phyloP scores from a whole-genome alignment of 2,797 vertebrate genomes.

The Momotus momota region DNA sequence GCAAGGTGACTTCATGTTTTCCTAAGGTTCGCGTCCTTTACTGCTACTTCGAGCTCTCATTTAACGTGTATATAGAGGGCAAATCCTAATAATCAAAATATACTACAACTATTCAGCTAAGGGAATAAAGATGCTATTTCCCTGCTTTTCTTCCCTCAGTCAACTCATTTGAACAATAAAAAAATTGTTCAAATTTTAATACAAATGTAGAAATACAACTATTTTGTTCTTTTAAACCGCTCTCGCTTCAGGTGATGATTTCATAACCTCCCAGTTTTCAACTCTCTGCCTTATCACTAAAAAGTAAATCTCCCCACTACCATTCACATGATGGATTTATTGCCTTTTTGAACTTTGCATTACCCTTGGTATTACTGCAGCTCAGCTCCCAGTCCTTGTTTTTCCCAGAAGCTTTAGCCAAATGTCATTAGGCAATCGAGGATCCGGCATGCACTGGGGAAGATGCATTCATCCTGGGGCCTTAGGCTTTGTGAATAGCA shows the following conservation, averaged over 20 bases:
- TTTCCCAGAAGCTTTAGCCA: neutral
- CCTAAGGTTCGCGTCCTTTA: neutral
- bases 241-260: neutral
- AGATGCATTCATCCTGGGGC: neutral
- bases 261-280: neutral
- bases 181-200: neutral
- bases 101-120: accelerated
- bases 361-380: neutral
- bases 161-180: neutral
- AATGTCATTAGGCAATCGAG: neutral
- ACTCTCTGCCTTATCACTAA: neutral
- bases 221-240: neutral
- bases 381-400: neutral
- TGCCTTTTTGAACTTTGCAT: neutral
- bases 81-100: neutral
- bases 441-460: neutral
- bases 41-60: neutral
- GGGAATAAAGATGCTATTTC: neutral
- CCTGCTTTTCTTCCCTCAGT: neutral
- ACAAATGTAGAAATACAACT: neutral
- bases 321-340: neutral
- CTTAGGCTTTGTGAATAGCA: neutral
- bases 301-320: neutral
- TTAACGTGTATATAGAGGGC: neutral
- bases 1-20: neutral